Conservation (phyloP, 2,888 invertebrate genomes). For the Pterostichus niger region DNA sequence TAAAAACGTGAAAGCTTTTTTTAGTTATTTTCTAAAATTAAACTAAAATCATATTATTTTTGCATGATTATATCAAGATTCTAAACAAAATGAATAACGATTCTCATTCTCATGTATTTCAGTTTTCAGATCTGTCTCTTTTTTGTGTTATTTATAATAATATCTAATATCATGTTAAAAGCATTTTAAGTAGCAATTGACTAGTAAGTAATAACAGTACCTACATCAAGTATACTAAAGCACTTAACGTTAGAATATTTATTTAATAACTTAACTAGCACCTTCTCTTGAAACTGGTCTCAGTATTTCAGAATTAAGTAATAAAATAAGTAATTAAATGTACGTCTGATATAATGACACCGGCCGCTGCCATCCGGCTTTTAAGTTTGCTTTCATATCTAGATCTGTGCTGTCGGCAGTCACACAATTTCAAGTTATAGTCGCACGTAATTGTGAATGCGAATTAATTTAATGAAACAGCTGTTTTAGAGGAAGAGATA, state of each 20-base stretch:
- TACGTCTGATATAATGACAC: conserved; percentile 28
- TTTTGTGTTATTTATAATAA: conserved; percentile 16
- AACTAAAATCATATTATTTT: no score
- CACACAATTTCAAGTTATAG: neutral
- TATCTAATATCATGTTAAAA: conserved; percentile 49
- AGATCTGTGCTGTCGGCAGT: conserved; percentile 8
- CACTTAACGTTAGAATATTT: conserved; percentile 53
- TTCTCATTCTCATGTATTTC: no score
- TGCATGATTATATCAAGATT: no score
- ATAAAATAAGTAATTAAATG: conserved; percentile 49
- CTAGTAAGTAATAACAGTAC: conserved; percentile 25
- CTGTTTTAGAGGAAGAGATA: conserved; percentile 28
- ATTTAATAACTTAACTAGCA: conserved; percentile 60
- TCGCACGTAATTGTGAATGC: conserved; percentile 31
- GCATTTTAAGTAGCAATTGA: conserved; percentile 44
- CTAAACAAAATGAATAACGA: no score
- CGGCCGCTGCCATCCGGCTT: conserved; percentile 5
- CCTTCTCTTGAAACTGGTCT: conserved; percentile 39
- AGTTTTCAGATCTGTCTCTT: neutral
- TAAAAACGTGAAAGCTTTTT: no score
- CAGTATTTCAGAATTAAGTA: conserved; percentile 34
- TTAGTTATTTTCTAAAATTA: no score
- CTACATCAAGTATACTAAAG: conserved; percentile 7
- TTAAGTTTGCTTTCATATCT: conserved; percentile 9
- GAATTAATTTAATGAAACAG: conserved; percentile 26